phyloP scores from a whole-genome alignment of 2,797 vertebrate genomes.

The Knipowitschia caucasica region DNA sequence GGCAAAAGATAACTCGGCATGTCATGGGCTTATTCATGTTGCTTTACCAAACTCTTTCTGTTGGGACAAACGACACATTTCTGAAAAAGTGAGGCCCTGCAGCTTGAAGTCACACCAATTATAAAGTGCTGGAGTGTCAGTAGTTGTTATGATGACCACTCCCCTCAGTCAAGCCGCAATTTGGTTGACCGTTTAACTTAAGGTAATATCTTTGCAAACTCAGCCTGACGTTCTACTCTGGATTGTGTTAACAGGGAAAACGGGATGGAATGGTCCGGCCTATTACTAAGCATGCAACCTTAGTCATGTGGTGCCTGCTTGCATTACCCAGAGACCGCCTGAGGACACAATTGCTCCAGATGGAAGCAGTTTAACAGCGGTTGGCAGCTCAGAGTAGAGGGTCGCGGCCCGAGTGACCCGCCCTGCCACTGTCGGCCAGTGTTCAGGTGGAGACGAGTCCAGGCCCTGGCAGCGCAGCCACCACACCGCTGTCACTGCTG shows the following conservation, averaged over 20 bases:
- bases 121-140: background rate
- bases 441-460: constrained; percentile 42
- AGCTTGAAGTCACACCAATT: background rate
- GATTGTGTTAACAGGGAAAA: constrained; percentile 3
- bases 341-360: constrained; percentile 39
- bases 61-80: constrained; percentile 27
- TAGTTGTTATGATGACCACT: background rate
- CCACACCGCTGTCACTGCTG: constrained; percentile 7
- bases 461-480: constrained; percentile 35
- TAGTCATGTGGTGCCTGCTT: constrained; percentile 41
- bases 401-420: constrained; percentile 33
- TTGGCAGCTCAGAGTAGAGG: constrained; percentile 57
- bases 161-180: background rate
- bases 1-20: no score
- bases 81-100: background rate
- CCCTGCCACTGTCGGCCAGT: constrained; percentile 23
- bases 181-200: constrained; percentile 12
- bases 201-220: background rate
- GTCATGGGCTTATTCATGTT: no score
- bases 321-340: constrained; percentile 35
- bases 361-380: constrained; percentile 48
- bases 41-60: no score
- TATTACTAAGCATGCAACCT: constrained; percentile 35
- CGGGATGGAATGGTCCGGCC: background rate
- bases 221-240: background rate